Evolutionary conservation across 2,888 invertebrate species (phyloP), one percentile per base, ranked within the genome.

Genomic region (Anodontia alba): DNA sequence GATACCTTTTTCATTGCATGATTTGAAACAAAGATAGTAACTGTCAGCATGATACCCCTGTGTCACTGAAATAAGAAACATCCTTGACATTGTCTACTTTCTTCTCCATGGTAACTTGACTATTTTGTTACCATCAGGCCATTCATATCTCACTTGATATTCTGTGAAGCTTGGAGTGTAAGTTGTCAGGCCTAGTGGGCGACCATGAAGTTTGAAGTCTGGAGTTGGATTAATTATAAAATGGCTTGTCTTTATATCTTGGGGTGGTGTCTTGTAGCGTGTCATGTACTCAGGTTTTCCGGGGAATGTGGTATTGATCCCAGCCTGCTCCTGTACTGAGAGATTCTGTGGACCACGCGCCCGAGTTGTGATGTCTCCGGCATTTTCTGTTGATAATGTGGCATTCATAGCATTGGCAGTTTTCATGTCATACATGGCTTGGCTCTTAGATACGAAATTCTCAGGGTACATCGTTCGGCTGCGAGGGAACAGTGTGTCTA

Each of bases 211-310:
- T 54, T 83, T 81, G 84, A 92, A 93, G 83, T 94, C 89, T 15
- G 94, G 94, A 26, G 90, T 86, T 7, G 94, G 94, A 87, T 94
- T 94, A 67, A 94, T 91, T 62, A 85, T 91, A 85, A 93, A 94
- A 78, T 90, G 84, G 51, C 90, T 89, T 36, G 90, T 90, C 3
- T 86, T 83, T 3, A 86, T 73, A 77, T 92, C 89, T 29, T 78
- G 85, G 0, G 89, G 86, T 5, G 92, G 92, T 26, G 79, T 57
- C 57, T 77, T 86, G 86, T 91, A 94, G 26, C 92, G 88, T 23
- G 88, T 87, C 91, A 88, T 92, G 88, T 94, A 94, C 83, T 94
- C 94, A 0, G 93, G 92, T 57, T 73, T 84, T 23, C 94, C 94
- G 5, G 94, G 94, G 86, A 92, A 94, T 2, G 85, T 91, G 5